Base-by-base conservation (phyloP, 2,888 invertebrate species). In the Mamestra brassicae region DNA sequence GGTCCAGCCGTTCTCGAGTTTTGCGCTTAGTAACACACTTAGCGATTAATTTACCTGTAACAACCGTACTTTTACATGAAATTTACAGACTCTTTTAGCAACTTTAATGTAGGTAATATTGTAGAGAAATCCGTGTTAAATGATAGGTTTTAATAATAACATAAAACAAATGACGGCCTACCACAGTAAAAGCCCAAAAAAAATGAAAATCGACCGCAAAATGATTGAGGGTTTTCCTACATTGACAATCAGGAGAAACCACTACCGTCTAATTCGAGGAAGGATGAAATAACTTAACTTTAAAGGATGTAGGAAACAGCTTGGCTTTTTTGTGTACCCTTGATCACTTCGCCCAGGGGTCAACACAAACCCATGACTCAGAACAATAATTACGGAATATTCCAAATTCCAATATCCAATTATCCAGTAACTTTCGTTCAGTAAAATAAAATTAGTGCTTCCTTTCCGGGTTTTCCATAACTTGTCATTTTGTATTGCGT, bases 351-450 rank as follows among this genome's bases (percentile, higher is more conserved):
- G 0, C 1, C 10, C 13, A 13, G 26, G 15, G 62, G 64, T 73
- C 64, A 58, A 8, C 10, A 13, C 47, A 65, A 71, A 84, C 50
- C 65, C 71, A 66, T 85, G 85, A 80, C 58, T 85, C 85, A 85
- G 58, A 26, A 4, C 57, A 80, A 47, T 10, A 47, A 80, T 76
- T 71, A 68, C 64, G 65, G 77, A 71, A 72, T 66, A 60, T 75
- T 83, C 61, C 57, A 47, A 11, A 50, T 36, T 17, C 2, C 50
- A 54, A 45, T 36, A 17, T 71, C 60, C 58, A 47, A 58, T 15
- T 36, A 17, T 71, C 60, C 58, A 47, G 62, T 15, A 26, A 71
- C 67, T 68, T 81, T 77, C 70, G 10, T 66, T 36, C 52, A 60
- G 60, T 47, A 15, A 61, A 62, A 63, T 54, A 36, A 57, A 26